These are phyloP conservation scores for Suricata suricatta DNA, from an alignment of 2,113 vertebrate genomes.

Conservation along the genomic window DNA sequence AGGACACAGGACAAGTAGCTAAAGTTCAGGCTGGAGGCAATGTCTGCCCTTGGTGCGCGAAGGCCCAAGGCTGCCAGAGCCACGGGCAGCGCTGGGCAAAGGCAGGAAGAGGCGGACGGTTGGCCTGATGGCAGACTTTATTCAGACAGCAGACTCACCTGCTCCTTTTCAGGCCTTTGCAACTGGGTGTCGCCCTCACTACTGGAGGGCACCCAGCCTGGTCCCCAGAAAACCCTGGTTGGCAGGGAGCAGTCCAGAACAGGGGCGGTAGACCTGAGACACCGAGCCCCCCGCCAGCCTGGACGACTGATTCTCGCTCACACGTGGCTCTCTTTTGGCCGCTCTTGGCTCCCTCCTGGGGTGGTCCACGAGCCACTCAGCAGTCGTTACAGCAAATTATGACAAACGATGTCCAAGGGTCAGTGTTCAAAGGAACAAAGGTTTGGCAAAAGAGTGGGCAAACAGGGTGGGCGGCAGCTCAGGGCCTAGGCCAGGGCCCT, in stretches of 20 bases:
- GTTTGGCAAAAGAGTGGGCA: background rate
- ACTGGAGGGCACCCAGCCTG: background rate
- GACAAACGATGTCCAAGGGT: background rate
- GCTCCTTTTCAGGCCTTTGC: background rate
- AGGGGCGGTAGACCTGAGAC: no score
- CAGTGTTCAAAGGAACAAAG: constrained; percentile 12
- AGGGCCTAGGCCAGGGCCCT: background rate
- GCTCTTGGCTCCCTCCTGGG: background rate
- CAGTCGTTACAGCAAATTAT: background rate
- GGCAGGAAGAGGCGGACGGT: background rate
- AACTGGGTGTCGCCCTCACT: background rate
- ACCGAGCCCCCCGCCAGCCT: background rate
- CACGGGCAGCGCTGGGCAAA: background rate
- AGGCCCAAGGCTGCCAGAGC: background rate
- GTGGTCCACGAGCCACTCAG: background rate
- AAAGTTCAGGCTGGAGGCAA: background rate
- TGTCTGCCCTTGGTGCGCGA: background rate
- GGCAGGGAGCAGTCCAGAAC: background rate
- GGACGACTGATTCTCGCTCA: background rate
- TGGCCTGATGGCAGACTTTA: constrained; percentile 33
- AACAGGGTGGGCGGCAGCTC: background rate
- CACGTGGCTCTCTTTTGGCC: fast-evolving
- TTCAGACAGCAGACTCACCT: background rate
- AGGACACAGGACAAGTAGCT: background rate
- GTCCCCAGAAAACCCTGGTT: background rate